A percentile compares a stretch with the other conserved stretches of the same genome.
phyloP scores from a whole-genome alignment of 2,797 vertebrate genomes.

The Enteromius radiatus region DNA sequence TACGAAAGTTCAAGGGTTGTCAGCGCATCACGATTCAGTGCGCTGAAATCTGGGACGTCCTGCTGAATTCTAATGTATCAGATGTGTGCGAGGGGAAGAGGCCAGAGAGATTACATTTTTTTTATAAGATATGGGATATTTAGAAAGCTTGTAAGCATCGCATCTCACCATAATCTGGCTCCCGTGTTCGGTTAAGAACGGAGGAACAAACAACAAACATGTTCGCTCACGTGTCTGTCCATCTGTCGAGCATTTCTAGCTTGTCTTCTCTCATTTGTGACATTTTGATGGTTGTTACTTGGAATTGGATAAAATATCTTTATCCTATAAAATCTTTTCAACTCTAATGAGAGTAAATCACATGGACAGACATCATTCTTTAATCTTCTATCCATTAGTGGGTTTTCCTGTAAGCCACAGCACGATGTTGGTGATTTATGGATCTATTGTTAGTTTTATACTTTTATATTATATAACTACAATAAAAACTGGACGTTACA shows the following conservation, averaged over 20 bases:
- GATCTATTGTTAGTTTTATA: neutral
- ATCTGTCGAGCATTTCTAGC: constrained; percentile 12
- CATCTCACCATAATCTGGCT: constrained; percentile 17
- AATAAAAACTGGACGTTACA: constrained; percentile 18
- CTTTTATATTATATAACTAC: constrained; percentile 31
- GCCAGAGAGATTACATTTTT: neutral
- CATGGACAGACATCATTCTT: constrained; percentile 23
- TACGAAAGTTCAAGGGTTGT: constrained; percentile 29
- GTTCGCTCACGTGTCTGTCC: constrained; percentile 1
- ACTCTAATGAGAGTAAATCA: constrained; percentile 13
- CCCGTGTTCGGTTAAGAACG: neutral
- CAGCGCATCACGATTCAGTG: constrained; percentile 24
- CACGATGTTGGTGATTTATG: constrained; percentile 15
- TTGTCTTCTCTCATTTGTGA: neutral
- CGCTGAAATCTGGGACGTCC: constrained; percentile 7
- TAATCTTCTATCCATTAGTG: constrained; percentile 35
- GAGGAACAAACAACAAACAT: constrained; percentile 1
- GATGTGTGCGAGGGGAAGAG: neutral
- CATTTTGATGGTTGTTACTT: constrained; percentile 7
- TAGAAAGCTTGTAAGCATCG: neutral
- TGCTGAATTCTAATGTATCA: constrained; percentile 23
- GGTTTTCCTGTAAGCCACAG: constrained; percentile 23
- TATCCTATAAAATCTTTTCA: neutral
- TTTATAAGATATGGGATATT: constrained; percentile 24
- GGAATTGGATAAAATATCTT: constrained; percentile 3